Conservation (phyloP, 2,113 vertebrate species). For the Clarias gariepinus region DNA sequence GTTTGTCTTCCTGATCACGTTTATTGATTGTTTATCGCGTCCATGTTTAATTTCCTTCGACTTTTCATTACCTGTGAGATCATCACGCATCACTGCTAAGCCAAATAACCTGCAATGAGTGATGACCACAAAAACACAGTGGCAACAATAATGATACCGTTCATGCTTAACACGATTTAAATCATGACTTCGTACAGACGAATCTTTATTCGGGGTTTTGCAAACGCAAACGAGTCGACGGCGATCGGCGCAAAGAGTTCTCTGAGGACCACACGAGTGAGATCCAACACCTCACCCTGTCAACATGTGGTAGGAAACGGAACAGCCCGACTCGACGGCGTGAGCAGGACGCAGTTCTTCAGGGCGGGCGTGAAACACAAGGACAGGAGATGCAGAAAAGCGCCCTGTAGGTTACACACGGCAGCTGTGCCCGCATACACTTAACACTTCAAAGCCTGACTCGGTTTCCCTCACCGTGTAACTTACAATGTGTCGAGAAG, state of each 20-base stretch:
- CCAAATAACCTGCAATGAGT: not conserved
- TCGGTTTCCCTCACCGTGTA: constrained; percentile 44
- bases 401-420: constrained; percentile 35
- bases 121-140: not conserved
- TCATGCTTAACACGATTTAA: not conserved
- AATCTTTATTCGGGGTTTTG: not conserved
- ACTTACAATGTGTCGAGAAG: constrained; percentile 29
- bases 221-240: not conserved
- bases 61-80: not conserved
- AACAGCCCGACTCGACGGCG: not conserved
- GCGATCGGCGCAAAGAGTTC: not conserved
- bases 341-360: not conserved
- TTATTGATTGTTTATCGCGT: not conserved
- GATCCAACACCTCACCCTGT: not conserved
- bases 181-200: too few relatives aligned
- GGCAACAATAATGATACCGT: not conserved
- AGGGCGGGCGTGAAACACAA: constrained; percentile 11
- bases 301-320: not conserved
- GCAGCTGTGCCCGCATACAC: constrained; percentile 33
- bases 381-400: constrained; percentile 12
- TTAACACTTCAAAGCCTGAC: constrained; percentile 52
- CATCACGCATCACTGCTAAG: not conserved
- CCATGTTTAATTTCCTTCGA: not conserved
- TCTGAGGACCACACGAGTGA: not conserved
- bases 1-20: not conserved